Evolutionary conservation across 2,888 invertebrate genomes (phyloP).

Genomic region (Oasisia sp.): DNA sequence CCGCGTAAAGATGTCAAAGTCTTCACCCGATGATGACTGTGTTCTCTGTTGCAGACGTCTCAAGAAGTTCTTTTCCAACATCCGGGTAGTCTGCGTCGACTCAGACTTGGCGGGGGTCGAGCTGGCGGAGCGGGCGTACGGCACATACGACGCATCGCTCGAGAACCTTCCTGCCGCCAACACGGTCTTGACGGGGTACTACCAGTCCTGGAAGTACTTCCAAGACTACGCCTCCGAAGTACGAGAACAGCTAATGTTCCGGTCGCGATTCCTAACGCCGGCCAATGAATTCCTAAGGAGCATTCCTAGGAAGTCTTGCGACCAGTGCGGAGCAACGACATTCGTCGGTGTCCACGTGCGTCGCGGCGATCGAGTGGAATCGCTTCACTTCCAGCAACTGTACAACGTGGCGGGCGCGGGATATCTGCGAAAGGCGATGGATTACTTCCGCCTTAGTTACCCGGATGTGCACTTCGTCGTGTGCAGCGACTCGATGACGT

Average conservation of each 20-base stretch:
- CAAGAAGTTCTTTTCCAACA: not conserved
- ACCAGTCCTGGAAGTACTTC: constrained; percentile 39
- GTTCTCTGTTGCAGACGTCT: not conserved
- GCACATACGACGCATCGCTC: constrained; percentile 21
- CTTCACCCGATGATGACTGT: not conserved
- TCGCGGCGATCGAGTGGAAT: constrained; percentile 24
- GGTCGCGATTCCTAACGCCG: constrained; percentile 1
- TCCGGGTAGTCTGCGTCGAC: not conserved
- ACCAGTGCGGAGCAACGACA: not conserved
- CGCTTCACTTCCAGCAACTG: constrained; percentile 13
- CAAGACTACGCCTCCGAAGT: constrained; percentile 28
- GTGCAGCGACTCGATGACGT: constrained; percentile 28
- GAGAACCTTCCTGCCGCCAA: constrained; percentile 24
- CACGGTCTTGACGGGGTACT: constrained; percentile 30
- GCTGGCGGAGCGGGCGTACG: constrained; percentile 24
- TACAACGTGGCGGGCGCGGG: constrained; percentile 25
- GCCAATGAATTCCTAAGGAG: not conserved
- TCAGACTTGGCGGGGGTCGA: not conserved
- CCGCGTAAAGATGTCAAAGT: no score
- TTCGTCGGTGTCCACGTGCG: constrained; percentile 31
- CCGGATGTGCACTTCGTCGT: constrained; percentile 20
- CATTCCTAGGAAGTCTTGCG: not conserved
- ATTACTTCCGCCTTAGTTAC: not conserved
- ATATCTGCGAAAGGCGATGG: constrained; percentile 30
- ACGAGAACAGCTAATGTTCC: constrained; percentile 32